These are phyloP conservation scores for Leuciscus idus DNA, from an alignment of 2,113 vertebrate genomes.

Conservation along the genomic window DNA sequence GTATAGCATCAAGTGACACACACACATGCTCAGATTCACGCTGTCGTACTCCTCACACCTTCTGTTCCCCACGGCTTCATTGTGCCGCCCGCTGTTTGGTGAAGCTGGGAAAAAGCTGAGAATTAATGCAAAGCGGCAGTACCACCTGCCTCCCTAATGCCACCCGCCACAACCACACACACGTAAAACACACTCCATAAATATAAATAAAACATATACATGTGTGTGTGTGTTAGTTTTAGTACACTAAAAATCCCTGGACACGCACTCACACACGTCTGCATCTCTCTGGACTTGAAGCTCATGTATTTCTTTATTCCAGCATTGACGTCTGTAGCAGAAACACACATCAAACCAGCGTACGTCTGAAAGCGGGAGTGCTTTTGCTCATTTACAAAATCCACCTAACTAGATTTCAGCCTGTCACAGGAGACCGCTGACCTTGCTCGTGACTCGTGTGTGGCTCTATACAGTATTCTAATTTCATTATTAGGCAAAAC, in stretches of 20 bases:
- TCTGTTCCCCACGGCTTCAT: conserved; percentile 47
- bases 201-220: too few species aligned
- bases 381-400: conserved; percentile 15
- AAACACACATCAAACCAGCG: conserved; percentile 4
- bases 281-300: neutral
- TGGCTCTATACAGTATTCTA: neutral
- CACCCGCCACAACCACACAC: conserved; percentile 11
- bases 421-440: neutral
- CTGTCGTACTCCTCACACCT: conserved; percentile 50
- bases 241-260: neutral
- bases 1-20: neutral
- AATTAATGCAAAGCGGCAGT: conserved; percentile 57
- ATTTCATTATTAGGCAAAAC: conserved; percentile 20
- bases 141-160: conserved; percentile 54
- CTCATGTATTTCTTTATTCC: neutral
- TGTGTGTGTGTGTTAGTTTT: neutral
- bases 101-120: conserved; percentile 57
- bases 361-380: neutral
- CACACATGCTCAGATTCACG: conserved; percentile 34
- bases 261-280: conserved; percentile 15
- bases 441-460: conserved; percentile 2
- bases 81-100: conserved; percentile 51
- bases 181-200: neutral
- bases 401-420: conserved; percentile 12
- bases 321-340: neutral